Percentiles rank a stretch among this genome's conserved stretches.
phyloP scores from a whole-genome alignment of 2,888 invertebrate species.

The Eucera pruinosa region DNA sequence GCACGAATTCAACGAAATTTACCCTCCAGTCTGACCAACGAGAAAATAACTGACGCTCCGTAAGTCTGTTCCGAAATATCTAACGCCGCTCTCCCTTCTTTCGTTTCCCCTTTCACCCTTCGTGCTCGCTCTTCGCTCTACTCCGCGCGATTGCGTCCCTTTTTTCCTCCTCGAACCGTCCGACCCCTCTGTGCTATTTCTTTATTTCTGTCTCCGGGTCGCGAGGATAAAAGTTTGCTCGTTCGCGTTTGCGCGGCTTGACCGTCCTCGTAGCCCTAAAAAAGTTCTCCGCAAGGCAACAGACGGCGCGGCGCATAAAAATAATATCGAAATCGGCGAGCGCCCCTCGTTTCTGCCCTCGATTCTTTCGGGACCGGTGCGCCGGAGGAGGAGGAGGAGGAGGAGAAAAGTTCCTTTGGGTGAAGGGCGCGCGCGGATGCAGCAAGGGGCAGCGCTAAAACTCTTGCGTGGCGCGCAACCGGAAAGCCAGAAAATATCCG shows the following conservation, averaged over 20 bases:
- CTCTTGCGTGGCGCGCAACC: neutral
- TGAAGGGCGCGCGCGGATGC: neutral
- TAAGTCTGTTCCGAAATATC: constrained; percentile 69
- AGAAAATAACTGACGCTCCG: constrained; percentile 74
- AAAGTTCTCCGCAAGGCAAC: constrained; percentile 2
- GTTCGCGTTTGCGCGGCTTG: constrained; percentile 16
- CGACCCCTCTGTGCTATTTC: constrained; percentile 40
- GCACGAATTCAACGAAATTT: constrained; percentile 67
- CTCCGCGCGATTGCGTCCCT: constrained; percentile 50
- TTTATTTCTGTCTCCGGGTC: constrained; percentile 33
- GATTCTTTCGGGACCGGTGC: neutral
- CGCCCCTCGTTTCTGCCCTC: neutral
- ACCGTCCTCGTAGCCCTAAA: constrained; percentile 3
- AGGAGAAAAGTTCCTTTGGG: neutral
- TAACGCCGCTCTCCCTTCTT: constrained; percentile 18
- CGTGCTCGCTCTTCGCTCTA: constrained; percentile 20
- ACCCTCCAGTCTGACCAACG: constrained; percentile 68
- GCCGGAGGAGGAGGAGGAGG: too few species aligned
- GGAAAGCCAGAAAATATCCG: constrained; percentile 48
- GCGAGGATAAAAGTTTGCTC: constrained; percentile 46
- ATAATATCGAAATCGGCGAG: neutral
- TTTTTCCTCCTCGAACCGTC: constrained; percentile 33
- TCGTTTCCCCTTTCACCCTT: constrained; percentile 10
- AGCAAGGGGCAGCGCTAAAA: constrained; percentile 5
- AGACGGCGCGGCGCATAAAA: constrained; percentile 4